phyloP scores from a whole-genome alignment of 1,140 invertebrate genomes.

The Diprion similis region DNA sequence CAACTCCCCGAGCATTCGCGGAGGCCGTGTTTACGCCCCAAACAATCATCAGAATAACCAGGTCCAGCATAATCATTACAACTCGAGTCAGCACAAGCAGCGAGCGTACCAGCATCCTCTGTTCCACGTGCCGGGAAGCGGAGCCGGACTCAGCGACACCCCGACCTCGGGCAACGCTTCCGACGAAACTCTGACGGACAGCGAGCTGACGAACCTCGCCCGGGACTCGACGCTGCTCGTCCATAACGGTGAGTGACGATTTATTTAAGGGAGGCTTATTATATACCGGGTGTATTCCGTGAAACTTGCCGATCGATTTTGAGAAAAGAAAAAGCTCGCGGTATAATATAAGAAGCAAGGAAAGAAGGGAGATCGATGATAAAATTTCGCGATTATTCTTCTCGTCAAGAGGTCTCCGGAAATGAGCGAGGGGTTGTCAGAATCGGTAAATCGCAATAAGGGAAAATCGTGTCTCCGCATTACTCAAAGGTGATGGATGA shows the following conservation, averaged over 20 bases:
- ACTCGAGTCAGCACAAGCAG: slow-evolving; percentile 62
- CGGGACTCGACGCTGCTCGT: slow-evolving; percentile 79
- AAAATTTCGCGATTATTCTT: background rate
- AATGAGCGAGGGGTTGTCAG: slow-evolving; percentile 3
- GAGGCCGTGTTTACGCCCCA: slow-evolving; percentile 46
- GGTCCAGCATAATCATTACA: slow-evolving; percentile 53
- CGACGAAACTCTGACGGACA: slow-evolving; percentile 82
- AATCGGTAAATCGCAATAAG: slow-evolving; percentile 46
- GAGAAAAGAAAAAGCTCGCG: no score
- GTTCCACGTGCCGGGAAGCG: slow-evolving; percentile 61
- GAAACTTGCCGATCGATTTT: no score
- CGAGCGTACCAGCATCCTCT: slow-evolving; percentile 60
- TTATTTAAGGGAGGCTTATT: slow-evolving; percentile 12
- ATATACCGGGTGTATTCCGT: no score
- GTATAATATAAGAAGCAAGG: no score
- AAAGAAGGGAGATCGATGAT: background rate
- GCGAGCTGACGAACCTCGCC: slow-evolving; percentile 75
- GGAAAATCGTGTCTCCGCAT: slow-evolving; percentile 50
- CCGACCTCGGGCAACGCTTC: slow-evolving; percentile 81
- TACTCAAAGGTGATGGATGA: slow-evolving; percentile 55
- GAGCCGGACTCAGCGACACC: slow-evolving; percentile 75
- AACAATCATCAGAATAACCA: slow-evolving; percentile 49
- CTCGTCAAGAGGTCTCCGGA: background rate
- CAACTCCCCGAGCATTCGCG: slow-evolving; percentile 53
- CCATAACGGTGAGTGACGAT: slow-evolving; percentile 73